These are phyloP conservation scores for Perodicticus potto DNA, from an alignment of 2,797 vertebrate genomes.

Conservation along the genomic window DNA sequence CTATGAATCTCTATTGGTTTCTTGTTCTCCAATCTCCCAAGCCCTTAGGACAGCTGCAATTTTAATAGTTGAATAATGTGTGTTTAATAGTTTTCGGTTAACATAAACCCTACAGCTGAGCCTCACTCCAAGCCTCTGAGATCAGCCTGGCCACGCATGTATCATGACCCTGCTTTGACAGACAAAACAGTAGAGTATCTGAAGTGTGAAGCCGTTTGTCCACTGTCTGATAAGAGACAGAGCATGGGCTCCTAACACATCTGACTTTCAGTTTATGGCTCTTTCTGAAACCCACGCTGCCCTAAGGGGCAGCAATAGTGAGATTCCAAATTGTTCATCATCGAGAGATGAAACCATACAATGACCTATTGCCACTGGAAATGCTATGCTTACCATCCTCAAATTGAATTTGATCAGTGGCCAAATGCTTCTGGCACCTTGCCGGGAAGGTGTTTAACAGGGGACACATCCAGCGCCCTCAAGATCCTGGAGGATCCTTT, in stretches of 20 bases:
- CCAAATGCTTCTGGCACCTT: not conserved
- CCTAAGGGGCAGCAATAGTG: not conserved
- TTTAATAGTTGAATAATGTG: not conserved
- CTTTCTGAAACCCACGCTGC: not conserved
- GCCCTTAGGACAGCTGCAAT: not conserved
- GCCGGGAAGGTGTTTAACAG: not conserved
- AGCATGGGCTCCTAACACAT: not conserved
- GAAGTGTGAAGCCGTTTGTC: not conserved
- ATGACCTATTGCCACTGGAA: not conserved
- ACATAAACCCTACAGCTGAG: not conserved
- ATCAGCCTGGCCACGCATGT: not conserved
- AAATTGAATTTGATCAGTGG: not conserved
- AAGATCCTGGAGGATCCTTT: conserved; percentile 4
- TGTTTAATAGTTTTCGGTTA: not conserved
- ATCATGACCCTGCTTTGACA: not conserved
- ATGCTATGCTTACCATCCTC: not conserved
- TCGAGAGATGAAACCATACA: conserved; percentile 20
- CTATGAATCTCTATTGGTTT: not conserved
- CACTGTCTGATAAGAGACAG: not conserved
- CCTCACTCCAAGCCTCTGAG: not conserved
- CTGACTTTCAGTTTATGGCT: not conserved
- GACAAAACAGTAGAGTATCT: not conserved
- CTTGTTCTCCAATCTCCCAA: not conserved
- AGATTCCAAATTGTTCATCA: not conserved
- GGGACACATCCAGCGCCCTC: not conserved